Evolutionary conservation across 2,888 invertebrate genomes (phyloP), one percentile per base, ranked within the genome.

Genomic region (Philereme vetulata): DNA sequence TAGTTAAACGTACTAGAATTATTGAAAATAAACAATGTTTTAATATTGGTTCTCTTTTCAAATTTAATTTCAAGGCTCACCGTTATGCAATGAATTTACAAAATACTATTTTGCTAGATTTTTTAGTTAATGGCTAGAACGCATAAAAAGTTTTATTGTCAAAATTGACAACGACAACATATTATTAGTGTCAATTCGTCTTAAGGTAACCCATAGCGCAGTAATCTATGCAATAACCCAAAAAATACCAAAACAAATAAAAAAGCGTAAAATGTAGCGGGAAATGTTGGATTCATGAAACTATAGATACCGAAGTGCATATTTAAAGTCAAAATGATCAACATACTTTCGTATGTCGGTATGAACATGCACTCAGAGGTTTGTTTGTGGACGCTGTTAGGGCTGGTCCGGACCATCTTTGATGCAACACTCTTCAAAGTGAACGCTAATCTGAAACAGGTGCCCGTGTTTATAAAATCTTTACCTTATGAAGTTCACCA

Each of bases 381-480:
- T 2, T 86, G 93, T 64, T 67, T 93, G 56, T 89, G 93, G 86
- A 90, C 92, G 4, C 65, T 93, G n/a, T 67, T 93, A 49, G 93
- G 93, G 40, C 85, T 93, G 35, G 68, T 91, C 64, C 78, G 88
- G 50, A 92, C 93, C 1, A 90, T 93, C 54, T 92, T 93, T 65
- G 93, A 94, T 70, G 91, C 92, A 8, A 93, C 93, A 1, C 84
- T 93, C 60, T 92, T 93, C 74, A 90, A 92, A 81, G 86, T 94
- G 50, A 91, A 92, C 69, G 84, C 90, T 57, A 93, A 93, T 81
- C 80, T 93, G 63, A 90, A 92, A 74, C 90, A 93, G 90, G 92
- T 90, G 72, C 71, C 48, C 48, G 4, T 10, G 4, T 45, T 21
- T 2, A 21, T 2, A 21, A 21, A 21, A 21, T 21, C 21, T 1